Base-by-base conservation (phyloP, 2,113 vertebrate species). In the Pteronura brasiliensis region DNA sequence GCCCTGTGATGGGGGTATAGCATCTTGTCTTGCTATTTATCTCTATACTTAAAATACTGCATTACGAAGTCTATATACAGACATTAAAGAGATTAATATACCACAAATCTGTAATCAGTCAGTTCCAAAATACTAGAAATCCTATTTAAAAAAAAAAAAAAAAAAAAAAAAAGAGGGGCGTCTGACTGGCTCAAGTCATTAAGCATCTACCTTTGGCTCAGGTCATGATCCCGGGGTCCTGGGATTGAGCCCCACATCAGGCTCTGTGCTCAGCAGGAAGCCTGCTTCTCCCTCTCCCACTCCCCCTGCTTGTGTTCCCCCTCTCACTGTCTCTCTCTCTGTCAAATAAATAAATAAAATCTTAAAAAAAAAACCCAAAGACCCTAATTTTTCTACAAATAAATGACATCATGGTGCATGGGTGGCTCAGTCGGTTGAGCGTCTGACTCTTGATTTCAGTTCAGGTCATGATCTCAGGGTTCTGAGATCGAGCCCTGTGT, bases 11-110 rank as follows among this genome's bases (percentile, higher is more conserved):
- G n/a, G 23, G 39, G n/a, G 9, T 11, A 9, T 31, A 2, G 18
- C 63, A 4, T 63, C 18, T 29, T 1, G 0, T 67, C 42, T 72
- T 1, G 0, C 14, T 42, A 2, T 3, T 29, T 63, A 20, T 81
- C 8, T 9, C 9, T 11, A 12, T 44, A 34, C 67, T 86, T 81
- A 34, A 63, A 42, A 36, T 49, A 85, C 44, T 76, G 5, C 8
- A 0, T 57, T 63, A 15, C 31, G 7, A 49, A 82, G 44, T 11
- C 74, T 4, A 59, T 13, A 31, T 29, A 42, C 20, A 31, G 11
- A 27, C 20, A 3, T 49, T 14, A 12, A 5, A 39, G 63, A 83
- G 42, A 63, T 36, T 25, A 27, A 39, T 7, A 34, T 6, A 23
- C 20, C 36, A 71, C 59, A 76, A 11, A 20, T 7, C 20, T 61